Percentiles rank a stretch among this genome's conserved stretches.
phyloP scores from a whole-genome alignment of 2,888 invertebrate species.

The Stramonita haemastoma region DNA sequence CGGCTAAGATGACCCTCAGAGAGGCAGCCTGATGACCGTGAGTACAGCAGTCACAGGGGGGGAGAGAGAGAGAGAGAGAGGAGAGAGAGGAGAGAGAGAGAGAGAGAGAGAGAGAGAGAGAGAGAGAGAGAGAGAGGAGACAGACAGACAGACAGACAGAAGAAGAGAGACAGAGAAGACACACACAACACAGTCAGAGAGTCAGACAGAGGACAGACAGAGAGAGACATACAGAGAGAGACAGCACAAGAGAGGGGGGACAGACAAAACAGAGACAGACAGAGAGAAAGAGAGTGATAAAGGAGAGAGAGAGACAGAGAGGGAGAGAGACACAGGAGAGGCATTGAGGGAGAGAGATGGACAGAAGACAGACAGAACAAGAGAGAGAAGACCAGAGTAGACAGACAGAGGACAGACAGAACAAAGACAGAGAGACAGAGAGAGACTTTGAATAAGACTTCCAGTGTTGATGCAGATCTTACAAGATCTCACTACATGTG shows the following conservation, averaged over 20 bases:
- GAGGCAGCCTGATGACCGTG: not conserved
- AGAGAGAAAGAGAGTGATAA: no score
- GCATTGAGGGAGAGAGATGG: not conserved
- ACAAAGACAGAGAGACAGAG: not conserved
- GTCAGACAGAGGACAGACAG: no score
- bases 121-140: not conserved
- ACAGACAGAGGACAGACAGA: not conserved
- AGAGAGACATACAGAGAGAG: not conserved
- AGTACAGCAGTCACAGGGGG: not conserved
- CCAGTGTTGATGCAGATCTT: no score
- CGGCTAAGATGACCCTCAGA: not conserved
- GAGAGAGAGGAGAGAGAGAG: not conserved
- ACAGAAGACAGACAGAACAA: no score
- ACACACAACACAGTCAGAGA: no score
- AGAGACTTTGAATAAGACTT: no score
- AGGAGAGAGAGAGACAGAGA: not conserved
- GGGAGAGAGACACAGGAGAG: not conserved
- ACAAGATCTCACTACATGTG: no score
- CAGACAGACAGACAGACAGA: not conserved
- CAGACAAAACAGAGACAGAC: no score
- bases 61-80: slow-evolving; percentile 26
- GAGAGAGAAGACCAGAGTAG: no score
- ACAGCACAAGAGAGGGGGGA: no score
- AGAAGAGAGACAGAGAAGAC: not conserved
- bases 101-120: not conserved